These are phyloP conservation scores for Agrypnia vestita DNA, from an alignment of 1,140 invertebrate species.

Conservation along the genomic window DNA sequence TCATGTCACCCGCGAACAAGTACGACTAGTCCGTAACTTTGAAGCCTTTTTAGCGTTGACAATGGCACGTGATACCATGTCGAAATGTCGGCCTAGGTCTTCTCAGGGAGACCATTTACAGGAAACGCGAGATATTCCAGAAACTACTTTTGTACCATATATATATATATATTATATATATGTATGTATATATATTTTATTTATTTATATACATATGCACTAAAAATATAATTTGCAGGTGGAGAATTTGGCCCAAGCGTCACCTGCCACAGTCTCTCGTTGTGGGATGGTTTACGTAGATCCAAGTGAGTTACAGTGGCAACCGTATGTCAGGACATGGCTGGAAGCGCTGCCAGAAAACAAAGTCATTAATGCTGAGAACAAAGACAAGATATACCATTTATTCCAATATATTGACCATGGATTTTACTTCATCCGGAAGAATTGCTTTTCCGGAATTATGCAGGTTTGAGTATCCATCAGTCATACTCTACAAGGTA, in stretches of 20 bases:
- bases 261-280: conserved; percentile 90
- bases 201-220: no score
- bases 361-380: conserved; percentile 68
- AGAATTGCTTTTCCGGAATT: conserved; percentile 67
- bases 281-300: conserved; percentile 95
- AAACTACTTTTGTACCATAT: no score
- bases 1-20: no score
- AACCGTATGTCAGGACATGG: conserved; percentile 64
- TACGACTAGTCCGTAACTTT: no score
- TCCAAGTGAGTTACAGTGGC: conserved; percentile 80
- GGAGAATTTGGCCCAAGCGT: conserved; percentile 88
- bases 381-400: conserved; percentile 73
- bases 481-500: no score
- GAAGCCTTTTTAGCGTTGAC: no score
- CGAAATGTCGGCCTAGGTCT: no score
- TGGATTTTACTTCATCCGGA: conserved; percentile 72
- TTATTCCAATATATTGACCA: conserved; percentile 75
- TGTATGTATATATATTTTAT: no score
- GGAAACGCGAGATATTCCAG: no score
- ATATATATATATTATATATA: not conserved
- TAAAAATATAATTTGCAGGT: conserved; percentile 74
- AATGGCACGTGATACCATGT: no score
- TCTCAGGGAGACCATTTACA: no score
- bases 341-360: conserved; percentile 63
- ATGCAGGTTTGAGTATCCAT: conserved; percentile 63